Percentiles rank a stretch among this genome's conserved stretches.
phyloP scores from a whole-genome alignment of 2,113 vertebrate species.

The Serilophus lunatus region DNA sequence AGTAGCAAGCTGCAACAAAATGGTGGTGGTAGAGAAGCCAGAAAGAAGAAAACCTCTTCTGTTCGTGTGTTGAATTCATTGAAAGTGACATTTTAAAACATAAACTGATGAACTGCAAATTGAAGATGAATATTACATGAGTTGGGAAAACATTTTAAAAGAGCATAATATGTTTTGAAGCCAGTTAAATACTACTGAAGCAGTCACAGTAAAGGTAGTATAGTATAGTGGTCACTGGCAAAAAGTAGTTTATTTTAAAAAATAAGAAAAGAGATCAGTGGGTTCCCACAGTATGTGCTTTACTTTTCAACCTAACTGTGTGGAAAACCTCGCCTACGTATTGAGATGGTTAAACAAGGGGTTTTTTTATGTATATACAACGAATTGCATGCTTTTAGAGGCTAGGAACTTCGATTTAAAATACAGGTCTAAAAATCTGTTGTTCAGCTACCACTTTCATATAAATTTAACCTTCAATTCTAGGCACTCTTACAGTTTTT shows the following conservation, averaged over 20 bases:
- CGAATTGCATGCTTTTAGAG: not conserved
- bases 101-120: not conserved
- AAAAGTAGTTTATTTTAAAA: not conserved
- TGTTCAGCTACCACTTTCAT: not conserved
- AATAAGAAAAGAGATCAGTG: not conserved
- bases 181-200: not conserved
- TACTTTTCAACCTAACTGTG: not conserved
- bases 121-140: not conserved
- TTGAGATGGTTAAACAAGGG: not conserved
- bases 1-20: not conserved
- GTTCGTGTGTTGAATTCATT: not conserved
- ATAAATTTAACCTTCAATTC: not conserved
- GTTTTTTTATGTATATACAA: not conserved
- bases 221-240: not conserved
- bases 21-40: not conserved
- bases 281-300: not conserved
- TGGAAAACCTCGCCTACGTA: not conserved
- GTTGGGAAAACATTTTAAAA: not conserved
- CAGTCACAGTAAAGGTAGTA: not conserved
- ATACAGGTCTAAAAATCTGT: not conserved
- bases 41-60: not conserved
- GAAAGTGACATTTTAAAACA: not conserved
- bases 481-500: not conserved
- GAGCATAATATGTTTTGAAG: not conserved
- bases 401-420: not conserved